Percentiles rank a stretch among this genome's conserved stretches.
phyloP scores from a whole-genome alignment of 2,113 vertebrate species.

The Phaetusa simplex region DNA sequence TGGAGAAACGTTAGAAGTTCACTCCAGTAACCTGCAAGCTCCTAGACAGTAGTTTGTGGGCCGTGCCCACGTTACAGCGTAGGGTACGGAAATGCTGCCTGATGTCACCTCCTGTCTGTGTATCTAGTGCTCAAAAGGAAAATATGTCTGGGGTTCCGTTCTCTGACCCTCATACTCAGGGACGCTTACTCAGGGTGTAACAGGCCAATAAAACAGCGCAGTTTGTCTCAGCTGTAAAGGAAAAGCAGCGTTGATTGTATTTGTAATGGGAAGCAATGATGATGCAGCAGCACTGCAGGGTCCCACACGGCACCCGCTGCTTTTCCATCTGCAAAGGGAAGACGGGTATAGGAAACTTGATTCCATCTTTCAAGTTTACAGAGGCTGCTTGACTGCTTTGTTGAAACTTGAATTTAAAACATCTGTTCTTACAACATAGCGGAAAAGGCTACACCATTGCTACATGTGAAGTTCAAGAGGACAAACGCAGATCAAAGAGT shows the following conservation, averaged over 20 bases:
- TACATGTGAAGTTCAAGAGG: neutral
- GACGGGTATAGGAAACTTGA: neutral
- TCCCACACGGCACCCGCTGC: neutral
- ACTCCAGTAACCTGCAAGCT: neutral
- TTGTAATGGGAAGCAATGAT: neutral
- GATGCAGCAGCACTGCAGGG: neutral
- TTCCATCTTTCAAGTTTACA: neutral
- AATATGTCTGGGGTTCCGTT: fast-evolving
- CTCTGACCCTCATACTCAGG: neutral
- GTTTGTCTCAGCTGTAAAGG: neutral
- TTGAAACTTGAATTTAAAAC: constrained; percentile 1
- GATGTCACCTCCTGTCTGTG: neutral
- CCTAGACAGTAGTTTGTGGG: fast-evolving
- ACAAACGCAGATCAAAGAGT: neutral
- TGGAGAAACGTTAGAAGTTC: neutral
- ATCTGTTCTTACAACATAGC: neutral
- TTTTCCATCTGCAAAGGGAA: neutral
- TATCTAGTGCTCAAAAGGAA: neutral
- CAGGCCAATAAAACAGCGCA: fast-evolving
- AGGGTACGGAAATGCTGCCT: neutral
- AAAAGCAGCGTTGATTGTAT: fast-evolving
- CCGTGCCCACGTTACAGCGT: fast-evolving
- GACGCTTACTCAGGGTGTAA: neutral
- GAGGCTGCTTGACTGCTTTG: neutral
- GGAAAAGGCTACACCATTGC: neutral